Conservation (phyloP, 2,113 vertebrate genomes). For the Sminthopsis crassicaudata region DNA sequence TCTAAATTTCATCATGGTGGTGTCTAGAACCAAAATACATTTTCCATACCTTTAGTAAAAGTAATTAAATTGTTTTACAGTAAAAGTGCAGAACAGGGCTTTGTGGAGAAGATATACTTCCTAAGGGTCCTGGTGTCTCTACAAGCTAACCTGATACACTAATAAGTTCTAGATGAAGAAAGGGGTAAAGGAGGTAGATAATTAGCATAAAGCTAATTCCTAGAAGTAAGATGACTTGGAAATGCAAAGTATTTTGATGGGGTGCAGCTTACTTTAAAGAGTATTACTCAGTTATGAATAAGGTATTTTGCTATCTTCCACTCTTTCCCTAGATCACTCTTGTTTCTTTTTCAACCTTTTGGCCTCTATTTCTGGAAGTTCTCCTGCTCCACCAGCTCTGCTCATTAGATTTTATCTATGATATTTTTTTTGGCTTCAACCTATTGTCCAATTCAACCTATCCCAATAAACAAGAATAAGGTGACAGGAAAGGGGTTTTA, state of each 20-base stretch:
- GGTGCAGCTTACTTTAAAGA: not conserved
- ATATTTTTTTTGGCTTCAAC: not conserved
- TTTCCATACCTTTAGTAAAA: not conserved
- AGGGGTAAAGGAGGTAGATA: not conserved
- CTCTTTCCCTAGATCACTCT: not conserved
- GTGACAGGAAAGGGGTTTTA: not conserved
- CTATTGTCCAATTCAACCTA: not conserved
- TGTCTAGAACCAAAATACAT: not conserved
- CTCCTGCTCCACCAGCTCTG: not conserved
- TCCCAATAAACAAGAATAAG: not conserved
- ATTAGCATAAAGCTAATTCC: not conserved
- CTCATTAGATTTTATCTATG: not conserved
- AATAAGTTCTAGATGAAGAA: not conserved
- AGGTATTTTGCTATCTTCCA: not conserved
- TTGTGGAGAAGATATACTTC: not conserved
- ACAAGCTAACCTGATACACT: not conserved
- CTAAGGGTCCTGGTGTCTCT: not conserved
- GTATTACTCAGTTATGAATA: not conserved
- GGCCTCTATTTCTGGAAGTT: not conserved
- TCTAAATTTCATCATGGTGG: not conserved
- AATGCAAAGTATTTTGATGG: not conserved
- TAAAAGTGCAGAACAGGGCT: not conserved
- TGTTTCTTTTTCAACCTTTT: not conserved
- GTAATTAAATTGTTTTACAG: not conserved
- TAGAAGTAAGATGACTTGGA: not conserved